Evolutionary conservation across 2,888 invertebrate genomes (phyloP).

Genomic region (Cryptocephalus moraei): DNA sequence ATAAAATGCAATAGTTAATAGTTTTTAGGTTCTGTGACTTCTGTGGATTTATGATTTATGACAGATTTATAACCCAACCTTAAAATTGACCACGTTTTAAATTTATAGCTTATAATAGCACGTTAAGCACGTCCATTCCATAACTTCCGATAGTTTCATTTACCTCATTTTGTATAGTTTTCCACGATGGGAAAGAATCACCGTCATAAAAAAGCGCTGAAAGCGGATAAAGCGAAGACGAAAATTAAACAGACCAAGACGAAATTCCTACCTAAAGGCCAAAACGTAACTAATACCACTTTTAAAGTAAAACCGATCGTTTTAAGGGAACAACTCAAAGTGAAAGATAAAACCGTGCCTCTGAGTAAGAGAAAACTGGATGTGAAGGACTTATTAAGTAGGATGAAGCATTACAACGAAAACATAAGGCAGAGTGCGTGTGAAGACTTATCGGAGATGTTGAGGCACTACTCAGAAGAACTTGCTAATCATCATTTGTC

Average conservation of each 20-base stretch:
- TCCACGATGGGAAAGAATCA: slow-evolving; percentile 44
- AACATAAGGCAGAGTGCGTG: slow-evolving; percentile 56
- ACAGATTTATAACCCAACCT: too few relatives aligned
- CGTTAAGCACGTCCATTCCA: too few relatives aligned
- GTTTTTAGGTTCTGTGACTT: too few relatives aligned
- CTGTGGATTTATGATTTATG: too few relatives aligned
- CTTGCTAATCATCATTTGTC: slow-evolving; percentile 42
- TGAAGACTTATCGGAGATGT: slow-evolving; percentile 48
- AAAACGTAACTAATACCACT: slow-evolving; percentile 79
- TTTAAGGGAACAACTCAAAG: slow-evolving; percentile 62
- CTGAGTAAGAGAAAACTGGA: slow-evolving; percentile 59
- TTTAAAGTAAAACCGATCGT: slow-evolving; percentile 85
- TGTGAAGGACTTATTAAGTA: slow-evolving; percentile 58
- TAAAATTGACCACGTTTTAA: too few relatives aligned
- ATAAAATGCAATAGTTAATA: too few relatives aligned
- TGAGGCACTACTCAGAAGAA: slow-evolving; percentile 38
- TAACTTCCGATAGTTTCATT: too few relatives aligned
- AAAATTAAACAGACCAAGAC: slow-evolving; percentile 62
- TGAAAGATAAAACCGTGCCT: slow-evolving; percentile 43
- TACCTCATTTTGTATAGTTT: not conserved
- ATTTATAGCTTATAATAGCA: too few relatives aligned
- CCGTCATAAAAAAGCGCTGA: slow-evolving; percentile 63
- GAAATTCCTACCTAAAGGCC: slow-evolving; percentile 71
- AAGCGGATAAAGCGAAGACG: slow-evolving; percentile 78
- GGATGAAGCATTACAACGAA: slow-evolving; percentile 66